Percentiles rank a stretch among this genome's conserved stretches.
These are phyloP conservation scores for Cyrtodaria siliqua DNA, from an alignment of 2,888 invertebrate species.

Conservation along the genomic window DNA sequence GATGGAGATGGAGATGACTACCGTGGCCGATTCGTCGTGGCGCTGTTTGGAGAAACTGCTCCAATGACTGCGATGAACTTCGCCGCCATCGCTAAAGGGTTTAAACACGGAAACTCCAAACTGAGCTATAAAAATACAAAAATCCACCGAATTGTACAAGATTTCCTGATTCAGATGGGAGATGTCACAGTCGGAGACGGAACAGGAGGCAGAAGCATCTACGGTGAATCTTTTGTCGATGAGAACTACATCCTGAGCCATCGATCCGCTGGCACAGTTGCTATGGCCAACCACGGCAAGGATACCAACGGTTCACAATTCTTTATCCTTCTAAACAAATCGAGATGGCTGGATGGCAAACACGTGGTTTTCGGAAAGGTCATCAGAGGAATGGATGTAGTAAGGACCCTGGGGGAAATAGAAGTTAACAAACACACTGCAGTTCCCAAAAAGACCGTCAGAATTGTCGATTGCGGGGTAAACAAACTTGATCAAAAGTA, in stretches of 20 bases:
- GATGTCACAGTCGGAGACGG: conserved; percentile 85
- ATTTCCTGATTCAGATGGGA: no score
- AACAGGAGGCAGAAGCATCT: conserved; percentile 85
- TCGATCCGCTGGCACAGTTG: conserved; percentile 83
- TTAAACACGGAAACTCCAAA: conserved; percentile 78
- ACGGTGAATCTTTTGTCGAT: conserved; percentile 83
- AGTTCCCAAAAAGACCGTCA: no score
- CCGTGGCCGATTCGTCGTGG: conserved; percentile 80
- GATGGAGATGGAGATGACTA: conserved; percentile 80
- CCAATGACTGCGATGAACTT: no score
- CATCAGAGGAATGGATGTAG: no score
- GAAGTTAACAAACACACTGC: conserved; percentile 72
- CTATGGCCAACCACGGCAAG: conserved; percentile 85
- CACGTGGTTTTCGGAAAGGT: no score
- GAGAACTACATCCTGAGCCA: conserved; percentile 84
- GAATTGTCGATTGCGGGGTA: no score
- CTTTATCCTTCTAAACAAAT: no score
- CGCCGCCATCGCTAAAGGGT: conserved; percentile 83
- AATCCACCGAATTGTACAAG: conserved; percentile 84
- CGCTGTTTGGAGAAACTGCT: no score
- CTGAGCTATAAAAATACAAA: conserved; percentile 81
- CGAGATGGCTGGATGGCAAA: no score
- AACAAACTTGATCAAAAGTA: no score
- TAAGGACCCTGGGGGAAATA: conserved; percentile 77
- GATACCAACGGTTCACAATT: conserved; percentile 86